Evolutionary conservation across 2,113 vertebrate genomes (phyloP), one percentile per base, ranked within the genome.

Genomic region (Lepisosteus osseus): DNA sequence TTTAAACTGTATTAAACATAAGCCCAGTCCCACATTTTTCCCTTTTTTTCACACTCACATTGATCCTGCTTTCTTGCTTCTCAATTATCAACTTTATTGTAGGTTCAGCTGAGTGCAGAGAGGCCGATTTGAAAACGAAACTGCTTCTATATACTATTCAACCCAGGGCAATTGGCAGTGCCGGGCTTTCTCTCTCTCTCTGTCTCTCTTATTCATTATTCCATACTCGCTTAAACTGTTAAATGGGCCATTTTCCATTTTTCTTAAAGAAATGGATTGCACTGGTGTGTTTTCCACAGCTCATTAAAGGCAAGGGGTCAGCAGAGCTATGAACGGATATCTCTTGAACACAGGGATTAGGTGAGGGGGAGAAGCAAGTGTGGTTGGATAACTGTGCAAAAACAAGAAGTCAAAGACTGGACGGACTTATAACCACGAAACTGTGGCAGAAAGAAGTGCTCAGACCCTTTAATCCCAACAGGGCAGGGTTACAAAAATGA

Each of bases 1-100:
- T 94, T 97, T 96, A 95, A 95, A 94, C 92, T 92, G 94, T 92
- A 95, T 97, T 96, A 95, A 95, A 89, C 95, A 95, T 95, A 97
- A 96, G 95, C 94, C 88, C 66, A 74, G 79, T 84, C 84, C 85
- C 80, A 81, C 69, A 71, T 79, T 86, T 84, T 75, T 74, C 74
- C 62, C 40, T 51, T 59, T 40, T 67, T 63, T 65, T 70, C 71
- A 75, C 74, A 86, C 79, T 88, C 81, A 83, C 86, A 89, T 84
- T 90, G 88, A 91, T 92, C 87, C 84, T 14, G 67, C 85, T 84
- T 83, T 86, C 85, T 86, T 85, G 77, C 88, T 89, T 82, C 86
- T 89, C 89, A 90, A 89, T 92, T 88, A 90, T 91, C 86, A 86
- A 87, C 88, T 90, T 89, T 83, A 89, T 87, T 90, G 83, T 85